Conservation (phyloP, 2,888 invertebrate species). For the Sphaeridia pumilis region DNA sequence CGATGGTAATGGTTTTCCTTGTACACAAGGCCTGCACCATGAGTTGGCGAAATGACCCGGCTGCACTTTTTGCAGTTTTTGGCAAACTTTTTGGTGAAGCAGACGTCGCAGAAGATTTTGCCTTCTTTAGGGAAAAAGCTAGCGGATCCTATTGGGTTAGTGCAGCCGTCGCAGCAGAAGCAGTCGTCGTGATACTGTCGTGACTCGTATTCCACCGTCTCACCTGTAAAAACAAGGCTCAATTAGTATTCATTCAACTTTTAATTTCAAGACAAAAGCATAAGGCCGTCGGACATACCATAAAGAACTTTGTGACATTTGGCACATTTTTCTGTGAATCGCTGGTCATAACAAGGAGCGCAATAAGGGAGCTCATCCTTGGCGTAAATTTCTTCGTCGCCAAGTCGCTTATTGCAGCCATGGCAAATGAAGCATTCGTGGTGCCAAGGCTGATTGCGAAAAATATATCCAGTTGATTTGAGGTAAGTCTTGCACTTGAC, state of each 20-base stretch:
- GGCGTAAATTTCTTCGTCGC: conserved; percentile 14
- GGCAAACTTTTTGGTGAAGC: conserved; percentile 14
- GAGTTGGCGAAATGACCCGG: conserved; percentile 11
- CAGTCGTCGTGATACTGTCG: conserved; percentile 14
- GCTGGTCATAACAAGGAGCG: conserved; percentile 9
- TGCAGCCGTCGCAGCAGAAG: conserved; percentile 10
- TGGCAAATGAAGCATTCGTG: conserved; percentile 14
- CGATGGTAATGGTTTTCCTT: conserved; percentile 13
- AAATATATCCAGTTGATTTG: conserved; percentile 10
- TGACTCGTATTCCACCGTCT: conserved; percentile 13
- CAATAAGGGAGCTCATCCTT: conserved; percentile 14
- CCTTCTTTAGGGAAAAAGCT: conserved; percentile 18
- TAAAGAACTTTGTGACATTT: conserved; percentile 6
- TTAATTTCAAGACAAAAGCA: neutral
- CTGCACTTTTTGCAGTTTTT: conserved; percentile 16
- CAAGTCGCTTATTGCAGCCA: conserved; percentile 2
- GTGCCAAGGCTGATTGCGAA: conserved; percentile 16
- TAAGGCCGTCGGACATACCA: conserved; percentile 2
- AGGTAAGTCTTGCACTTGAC: conserved; percentile 15
- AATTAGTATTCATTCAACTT: neutral
- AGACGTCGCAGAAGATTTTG: conserved; percentile 12
- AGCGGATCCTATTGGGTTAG: conserved; percentile 9
- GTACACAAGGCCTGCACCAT: conserved; percentile 13
- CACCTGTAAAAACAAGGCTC: conserved; percentile 1
- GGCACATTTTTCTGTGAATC: conserved; percentile 17